A percentile compares a stretch with the other conserved stretches of the same genome.
Conservation (phyloP, 2,888 invertebrate genomes). For the Aphidius colemani region DNA sequence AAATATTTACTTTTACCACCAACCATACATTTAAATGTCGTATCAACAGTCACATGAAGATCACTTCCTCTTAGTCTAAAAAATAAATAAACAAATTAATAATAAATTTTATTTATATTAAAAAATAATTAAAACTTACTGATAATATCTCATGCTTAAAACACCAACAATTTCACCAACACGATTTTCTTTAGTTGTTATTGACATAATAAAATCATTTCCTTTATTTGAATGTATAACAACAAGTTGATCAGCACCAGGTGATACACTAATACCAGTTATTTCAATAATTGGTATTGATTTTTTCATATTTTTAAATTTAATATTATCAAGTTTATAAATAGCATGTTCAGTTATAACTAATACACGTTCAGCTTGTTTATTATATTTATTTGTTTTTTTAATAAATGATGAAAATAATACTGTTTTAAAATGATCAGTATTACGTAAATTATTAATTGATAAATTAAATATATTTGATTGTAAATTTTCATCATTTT, state of each 20-base stretch:
- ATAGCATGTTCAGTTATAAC: slow-evolving; percentile 83
- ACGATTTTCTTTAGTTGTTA: slow-evolving; percentile 72
- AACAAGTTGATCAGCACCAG: slow-evolving; percentile 84
- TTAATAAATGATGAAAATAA: slow-evolving; percentile 57
- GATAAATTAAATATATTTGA: slow-evolving; percentile 70
- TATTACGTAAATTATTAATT: slow-evolving; percentile 70
- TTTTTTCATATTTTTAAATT: slow-evolving; percentile 86
- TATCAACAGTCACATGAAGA: slow-evolving; percentile 75
- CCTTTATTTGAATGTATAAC: slow-evolving; percentile 85
- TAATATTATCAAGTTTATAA: slow-evolving; percentile 85
- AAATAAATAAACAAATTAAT: slow-evolving; percentile 33
- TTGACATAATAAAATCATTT: slow-evolving; percentile 87
- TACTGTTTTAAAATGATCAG: slow-evolving; percentile 67
- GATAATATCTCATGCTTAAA: slow-evolving; percentile 74
- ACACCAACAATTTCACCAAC: slow-evolving; percentile 88
- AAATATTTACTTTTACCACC: slow-evolving; percentile 76
- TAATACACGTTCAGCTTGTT: slow-evolving; percentile 85
- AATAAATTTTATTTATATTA: slow-evolving; percentile 14
- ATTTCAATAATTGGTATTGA: slow-evolving; percentile 82
- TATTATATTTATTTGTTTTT: slow-evolving; percentile 65
- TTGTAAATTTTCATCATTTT: slow-evolving; percentile 71
- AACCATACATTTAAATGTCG: slow-evolving; percentile 77
- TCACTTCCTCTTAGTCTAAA: slow-evolving; percentile 73
- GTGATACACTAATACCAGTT: slow-evolving; percentile 83
- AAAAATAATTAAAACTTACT: slow-evolving; percentile 65